Percentiles rank a stretch among this genome's conserved stretches.
phyloP scores from a whole-genome alignment of 2,113 vertebrate species.

The Odontesthes bonariensis region DNA sequence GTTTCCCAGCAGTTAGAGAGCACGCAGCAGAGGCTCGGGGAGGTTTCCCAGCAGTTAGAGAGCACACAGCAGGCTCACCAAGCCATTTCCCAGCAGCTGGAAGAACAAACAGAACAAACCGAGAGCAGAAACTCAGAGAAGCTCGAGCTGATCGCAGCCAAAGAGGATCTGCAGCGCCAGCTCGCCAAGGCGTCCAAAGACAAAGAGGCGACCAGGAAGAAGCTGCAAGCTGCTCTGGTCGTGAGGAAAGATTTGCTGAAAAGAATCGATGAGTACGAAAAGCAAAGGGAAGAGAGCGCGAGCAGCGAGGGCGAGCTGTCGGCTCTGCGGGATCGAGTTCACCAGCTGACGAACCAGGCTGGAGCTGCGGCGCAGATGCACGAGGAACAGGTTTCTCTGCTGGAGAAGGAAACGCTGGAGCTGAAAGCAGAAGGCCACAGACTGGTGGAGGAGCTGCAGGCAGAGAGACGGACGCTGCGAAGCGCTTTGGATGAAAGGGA shows the following conservation, averaged over 20 bases:
- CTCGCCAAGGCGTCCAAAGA: conserved; percentile 81
- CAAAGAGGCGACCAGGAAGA: conserved; percentile 86
- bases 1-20: not conserved
- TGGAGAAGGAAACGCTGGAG: conserved; percentile 75
- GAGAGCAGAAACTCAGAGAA: conserved; percentile 68
- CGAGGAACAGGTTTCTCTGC: conserved; percentile 64
- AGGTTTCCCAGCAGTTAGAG: too few species aligned
- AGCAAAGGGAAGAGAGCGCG: conserved; percentile 70
- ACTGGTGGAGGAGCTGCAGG: conserved; percentile 61
- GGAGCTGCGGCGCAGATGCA: conserved; percentile 64
- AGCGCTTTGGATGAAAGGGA: conserved; percentile 77
- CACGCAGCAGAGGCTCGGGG: conserved; percentile 41
- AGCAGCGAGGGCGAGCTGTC: conserved; percentile 60
- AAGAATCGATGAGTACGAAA: conserved; percentile 84
- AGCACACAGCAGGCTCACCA: conserved; percentile 66
- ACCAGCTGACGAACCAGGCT: conserved; percentile 65
- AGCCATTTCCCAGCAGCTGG: conserved; percentile 62
- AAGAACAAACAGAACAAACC: conserved; percentile 66
- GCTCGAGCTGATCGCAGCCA: conserved; percentile 73
- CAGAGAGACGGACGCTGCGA: conserved; percentile 61
- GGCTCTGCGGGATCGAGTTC: conserved; percentile 55
- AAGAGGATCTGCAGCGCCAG: conserved; percentile 73
- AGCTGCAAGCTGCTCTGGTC: conserved; percentile 87
- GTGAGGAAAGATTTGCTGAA: conserved; percentile 87
- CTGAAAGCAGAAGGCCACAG: conserved; percentile 60